A percentile compares a stretch with the other conserved stretches of the same genome.
These are phyloP conservation scores for Sinonovacula constricta DNA, from an alignment of 1,140 invertebrate genomes.

Conservation along the genomic window DNA sequence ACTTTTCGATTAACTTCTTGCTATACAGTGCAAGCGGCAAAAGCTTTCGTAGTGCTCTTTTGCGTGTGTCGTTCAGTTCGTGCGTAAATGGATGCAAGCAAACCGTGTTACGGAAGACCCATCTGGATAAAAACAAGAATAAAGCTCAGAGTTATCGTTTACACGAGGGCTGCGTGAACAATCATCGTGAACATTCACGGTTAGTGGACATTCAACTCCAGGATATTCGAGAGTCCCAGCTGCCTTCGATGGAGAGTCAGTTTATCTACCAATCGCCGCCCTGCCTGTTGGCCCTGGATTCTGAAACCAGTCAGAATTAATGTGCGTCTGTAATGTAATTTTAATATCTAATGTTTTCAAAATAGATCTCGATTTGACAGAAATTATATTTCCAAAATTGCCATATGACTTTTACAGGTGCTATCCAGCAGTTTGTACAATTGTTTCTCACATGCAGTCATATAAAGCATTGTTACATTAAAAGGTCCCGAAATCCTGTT, in stretches of 20 bases:
- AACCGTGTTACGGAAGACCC: background rate
- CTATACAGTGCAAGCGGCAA: conserved; percentile 83
- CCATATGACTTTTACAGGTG: too few relatives aligned
- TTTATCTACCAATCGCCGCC: conserved; percentile 61
- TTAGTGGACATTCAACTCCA: conserved; percentile 65
- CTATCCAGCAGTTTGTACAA: too few relatives aligned
- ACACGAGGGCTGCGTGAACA: too few relatives aligned
- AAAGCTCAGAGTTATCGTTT: background rate
- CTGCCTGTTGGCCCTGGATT: conserved; percentile 52
- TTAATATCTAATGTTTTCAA: too few relatives aligned
- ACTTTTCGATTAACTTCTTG: conserved; percentile 92
- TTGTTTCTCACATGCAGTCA: too few relatives aligned
- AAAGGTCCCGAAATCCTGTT: too few relatives aligned
- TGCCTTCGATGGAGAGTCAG: conserved; percentile 59
- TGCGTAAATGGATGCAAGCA: background rate
- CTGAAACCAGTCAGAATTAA: too few relatives aligned
- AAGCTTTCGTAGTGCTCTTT: conserved; percentile 59
- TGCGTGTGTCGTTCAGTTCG: conserved; percentile 45
- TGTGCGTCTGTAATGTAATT: too few relatives aligned
- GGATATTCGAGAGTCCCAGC: conserved; percentile 60
- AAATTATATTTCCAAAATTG: too few relatives aligned
- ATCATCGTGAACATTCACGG: conserved; percentile 56
- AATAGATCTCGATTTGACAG: too few relatives aligned
- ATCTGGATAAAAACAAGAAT: conserved; percentile 1
- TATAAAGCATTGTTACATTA: too few relatives aligned